These are phyloP conservation scores for Macroramphosus scolopax DNA, from an alignment of 2,797 vertebrate species.

Conservation along the genomic window DNA sequence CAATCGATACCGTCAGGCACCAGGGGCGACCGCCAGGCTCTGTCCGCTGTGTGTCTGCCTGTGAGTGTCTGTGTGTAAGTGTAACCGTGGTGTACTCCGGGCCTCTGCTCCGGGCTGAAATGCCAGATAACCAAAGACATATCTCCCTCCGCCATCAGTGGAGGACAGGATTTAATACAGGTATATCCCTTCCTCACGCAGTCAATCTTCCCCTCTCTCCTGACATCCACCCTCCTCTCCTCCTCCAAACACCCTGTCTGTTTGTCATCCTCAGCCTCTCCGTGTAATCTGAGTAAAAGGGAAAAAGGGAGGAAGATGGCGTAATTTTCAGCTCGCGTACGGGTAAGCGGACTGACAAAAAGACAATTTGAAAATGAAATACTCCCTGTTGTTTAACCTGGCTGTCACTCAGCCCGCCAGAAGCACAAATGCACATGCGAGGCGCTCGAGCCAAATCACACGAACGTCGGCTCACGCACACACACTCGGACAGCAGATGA, in stretches of 20 bases:
- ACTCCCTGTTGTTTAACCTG: conserved; percentile 28
- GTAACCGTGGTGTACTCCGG: conserved; percentile 27
- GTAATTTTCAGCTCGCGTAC: conserved; percentile 32
- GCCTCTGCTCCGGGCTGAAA: conserved; percentile 48
- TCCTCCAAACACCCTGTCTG: conserved; percentile 2
- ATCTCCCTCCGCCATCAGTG: conserved; percentile 54
- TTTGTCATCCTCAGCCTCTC: conserved; percentile 30
- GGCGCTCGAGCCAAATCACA: not conserved
- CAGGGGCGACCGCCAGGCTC: conserved; percentile 58
- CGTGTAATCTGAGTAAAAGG: conserved; percentile 28
- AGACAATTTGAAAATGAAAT: conserved; percentile 44
- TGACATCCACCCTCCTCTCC: conserved; percentile 7
- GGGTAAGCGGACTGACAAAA: conserved; percentile 23
- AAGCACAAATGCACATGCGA: no score
- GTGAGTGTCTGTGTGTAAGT: conserved; percentile 5
- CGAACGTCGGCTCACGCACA: not conserved
- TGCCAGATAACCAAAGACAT: conserved; percentile 60
- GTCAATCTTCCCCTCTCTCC: conserved; percentile 30
- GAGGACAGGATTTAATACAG: conserved; percentile 55
- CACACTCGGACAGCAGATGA: conserved; percentile 2
- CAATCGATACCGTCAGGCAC: conserved; percentile 76
- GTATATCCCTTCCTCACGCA: conserved; percentile 27
- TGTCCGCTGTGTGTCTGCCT: conserved; percentile 32
- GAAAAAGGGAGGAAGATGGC: conserved; percentile 2
- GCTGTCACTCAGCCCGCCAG: conserved; percentile 16